Base-by-base conservation (phyloP, 2,888 invertebrate genomes). In the Drosophila dives region DNA sequence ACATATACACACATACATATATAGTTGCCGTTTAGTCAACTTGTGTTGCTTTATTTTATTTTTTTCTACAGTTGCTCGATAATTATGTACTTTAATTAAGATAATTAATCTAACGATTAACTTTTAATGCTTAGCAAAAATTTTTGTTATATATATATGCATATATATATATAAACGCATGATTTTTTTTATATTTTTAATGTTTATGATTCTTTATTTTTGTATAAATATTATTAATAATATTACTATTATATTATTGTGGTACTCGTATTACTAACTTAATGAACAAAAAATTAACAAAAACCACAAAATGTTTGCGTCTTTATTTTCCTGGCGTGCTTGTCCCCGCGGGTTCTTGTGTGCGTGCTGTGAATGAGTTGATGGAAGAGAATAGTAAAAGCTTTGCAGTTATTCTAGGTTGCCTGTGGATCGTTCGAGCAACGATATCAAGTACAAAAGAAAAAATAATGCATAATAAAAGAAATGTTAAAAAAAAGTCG, bases 221-320 rank as follows among this genome's bases (percentile, higher is more conserved):
- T 72, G 60, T 81, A 66, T 69, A 68, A 56, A 63, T 12, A 12
- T 45, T 7, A 45, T 45, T 15, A 68, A 58, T 80, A 80, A 63
- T 77, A 72, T 78, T 66, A 72, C 55, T 69, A 59, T 68, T 79
- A 66, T 63, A 72, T 55, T 73, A 61, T 68, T 79, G 66, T 61
- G 45, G 63, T 62, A 80, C 66, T 75, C 80, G 76, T 77, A 80
- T 77, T 77, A 77, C 76, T 80, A 77, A 80, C 64, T 75, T 60
- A 54, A 53, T 42, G n/a, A 59, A 36, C 56, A 36, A 29, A 36
- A 55, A 26, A 48, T 54, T 23, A 55, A 67, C 40, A 58, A 45
- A 23, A 53, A 63, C 50, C 23, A 45, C 17, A 17, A 38, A 38
- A 17, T 23, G 20, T 49, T 38, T 78, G 68, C 50, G 68, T 76